These are phyloP conservation scores for Ficedula albicollis DNA, from an alignment of 2,797 vertebrate species.

Conservation along the genomic window DNA sequence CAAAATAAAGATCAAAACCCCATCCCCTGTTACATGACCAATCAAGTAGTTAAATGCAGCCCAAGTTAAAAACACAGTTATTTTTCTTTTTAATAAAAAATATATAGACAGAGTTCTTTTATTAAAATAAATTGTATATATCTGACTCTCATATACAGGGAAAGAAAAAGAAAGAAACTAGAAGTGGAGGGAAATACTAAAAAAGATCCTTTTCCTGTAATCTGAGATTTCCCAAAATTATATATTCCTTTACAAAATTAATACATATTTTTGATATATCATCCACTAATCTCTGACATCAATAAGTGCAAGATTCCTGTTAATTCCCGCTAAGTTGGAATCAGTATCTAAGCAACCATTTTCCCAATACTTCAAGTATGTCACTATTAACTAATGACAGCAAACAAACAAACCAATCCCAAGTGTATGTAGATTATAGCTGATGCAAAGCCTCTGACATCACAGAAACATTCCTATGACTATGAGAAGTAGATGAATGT, in stretches of 20 bases:
- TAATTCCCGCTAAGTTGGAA: neutral
- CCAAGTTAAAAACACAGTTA: neutral
- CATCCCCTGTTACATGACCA: neutral
- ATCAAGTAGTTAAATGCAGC: neutral
- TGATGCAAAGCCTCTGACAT: neutral
- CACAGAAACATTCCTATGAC: neutral
- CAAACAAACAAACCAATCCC: neutral
- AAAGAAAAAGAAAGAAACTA: neutral
- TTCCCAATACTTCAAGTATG: neutral
- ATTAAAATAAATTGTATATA: neutral
- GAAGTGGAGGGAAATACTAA: neutral
- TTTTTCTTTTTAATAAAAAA: neutral
- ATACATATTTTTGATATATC: neutral
- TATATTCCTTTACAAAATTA: neutral
- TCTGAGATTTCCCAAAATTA: neutral
- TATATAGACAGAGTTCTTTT: neutral
- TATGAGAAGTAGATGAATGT: neutral
- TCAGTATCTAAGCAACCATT: neutral
- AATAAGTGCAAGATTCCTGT: neutral
- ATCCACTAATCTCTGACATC: neutral
- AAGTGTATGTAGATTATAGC: neutral
- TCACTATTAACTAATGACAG: neutral
- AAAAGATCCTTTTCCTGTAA: neutral
- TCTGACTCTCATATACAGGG: neutral
- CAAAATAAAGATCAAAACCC: neutral